Evolutionary conservation across 2,113 vertebrate genomes (phyloP).

Genomic region (Ciconia maguari): DNA sequence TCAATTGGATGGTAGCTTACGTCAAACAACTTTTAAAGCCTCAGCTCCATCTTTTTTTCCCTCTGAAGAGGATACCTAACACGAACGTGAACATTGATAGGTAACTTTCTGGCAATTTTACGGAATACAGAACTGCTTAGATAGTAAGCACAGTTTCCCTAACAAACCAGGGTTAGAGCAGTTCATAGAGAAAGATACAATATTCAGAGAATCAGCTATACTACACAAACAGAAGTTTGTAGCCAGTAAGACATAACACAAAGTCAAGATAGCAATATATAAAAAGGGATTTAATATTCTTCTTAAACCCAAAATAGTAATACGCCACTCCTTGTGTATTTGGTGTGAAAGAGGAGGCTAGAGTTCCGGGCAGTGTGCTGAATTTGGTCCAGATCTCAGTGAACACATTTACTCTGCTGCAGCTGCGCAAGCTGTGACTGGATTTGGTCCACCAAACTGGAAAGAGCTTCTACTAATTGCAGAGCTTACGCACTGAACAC

Average conservation of each 20-base stretch:
- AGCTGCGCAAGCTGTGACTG: neutral
- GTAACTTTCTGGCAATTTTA: neutral
- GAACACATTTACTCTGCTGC: neutral
- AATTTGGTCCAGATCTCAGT: neutral
- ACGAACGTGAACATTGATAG: neutral
- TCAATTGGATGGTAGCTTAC: neutral
- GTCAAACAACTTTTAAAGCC: neutral
- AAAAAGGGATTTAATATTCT: neutral
- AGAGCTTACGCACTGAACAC: neutral
- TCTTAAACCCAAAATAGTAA: neutral
- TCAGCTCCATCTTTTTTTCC: neutral
- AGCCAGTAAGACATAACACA: too few species aligned
- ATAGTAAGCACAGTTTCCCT: neutral
- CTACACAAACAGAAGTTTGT: neutral
- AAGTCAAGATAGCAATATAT: neutral
- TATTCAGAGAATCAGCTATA: neutral
- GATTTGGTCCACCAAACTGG: neutral
- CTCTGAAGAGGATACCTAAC: neutral
- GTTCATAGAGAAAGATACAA: neutral
- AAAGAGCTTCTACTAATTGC: neutral
- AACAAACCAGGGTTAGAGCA: neutral
- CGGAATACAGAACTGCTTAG: neutral
- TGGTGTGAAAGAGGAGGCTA: neutral
- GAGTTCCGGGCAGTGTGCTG: neutral
- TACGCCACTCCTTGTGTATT: neutral